Conservation (phyloP, 1,140 invertebrate species). For the Drusus annulatus region DNA sequence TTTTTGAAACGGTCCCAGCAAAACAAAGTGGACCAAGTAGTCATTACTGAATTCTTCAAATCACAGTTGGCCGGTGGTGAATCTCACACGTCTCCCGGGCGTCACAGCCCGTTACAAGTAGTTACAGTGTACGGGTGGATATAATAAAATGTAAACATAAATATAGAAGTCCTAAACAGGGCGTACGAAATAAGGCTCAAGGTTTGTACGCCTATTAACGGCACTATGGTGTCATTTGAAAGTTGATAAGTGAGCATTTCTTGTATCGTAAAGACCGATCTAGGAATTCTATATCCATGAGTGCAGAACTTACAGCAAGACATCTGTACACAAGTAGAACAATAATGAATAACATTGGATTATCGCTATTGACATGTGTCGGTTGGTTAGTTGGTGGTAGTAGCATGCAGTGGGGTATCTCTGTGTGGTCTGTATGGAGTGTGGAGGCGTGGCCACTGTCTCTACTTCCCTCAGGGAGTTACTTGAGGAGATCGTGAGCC, state of each 20-base stretch:
- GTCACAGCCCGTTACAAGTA: slow-evolving; percentile 3
- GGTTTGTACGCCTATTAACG: too few species aligned
- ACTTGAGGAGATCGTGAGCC: slow-evolving; percentile 88
- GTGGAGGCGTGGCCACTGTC: slow-evolving; percentile 30
- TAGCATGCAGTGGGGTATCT: slow-evolving; percentile 36
- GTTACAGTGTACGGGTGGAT: not conserved
- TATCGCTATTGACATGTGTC: slow-evolving; percentile 7
- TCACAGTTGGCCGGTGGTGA: not conserved
- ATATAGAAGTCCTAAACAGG: not conserved
- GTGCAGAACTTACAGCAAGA: not conserved
- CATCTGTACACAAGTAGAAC: slow-evolving; percentile 9
- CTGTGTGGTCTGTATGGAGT: slow-evolving; percentile 30
- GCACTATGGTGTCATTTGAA: too few species aligned
- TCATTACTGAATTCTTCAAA: not conserved
- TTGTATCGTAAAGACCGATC: too few species aligned
- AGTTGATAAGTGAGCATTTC: too few species aligned
- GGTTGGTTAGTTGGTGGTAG: not conserved
- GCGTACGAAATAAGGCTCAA: too few species aligned
- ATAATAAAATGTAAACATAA: not conserved
- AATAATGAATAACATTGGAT: slow-evolving; percentile 6
- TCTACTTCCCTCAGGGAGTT: slow-evolving; percentile 60
- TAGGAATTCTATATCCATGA: not conserved
- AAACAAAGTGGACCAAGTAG: slow-evolving; percentile 5
- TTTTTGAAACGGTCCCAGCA: not conserved
- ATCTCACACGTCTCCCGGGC: not conserved